Base-by-base conservation (phyloP, 2,797 vertebrate genomes). In the Botia kubotai region DNA sequence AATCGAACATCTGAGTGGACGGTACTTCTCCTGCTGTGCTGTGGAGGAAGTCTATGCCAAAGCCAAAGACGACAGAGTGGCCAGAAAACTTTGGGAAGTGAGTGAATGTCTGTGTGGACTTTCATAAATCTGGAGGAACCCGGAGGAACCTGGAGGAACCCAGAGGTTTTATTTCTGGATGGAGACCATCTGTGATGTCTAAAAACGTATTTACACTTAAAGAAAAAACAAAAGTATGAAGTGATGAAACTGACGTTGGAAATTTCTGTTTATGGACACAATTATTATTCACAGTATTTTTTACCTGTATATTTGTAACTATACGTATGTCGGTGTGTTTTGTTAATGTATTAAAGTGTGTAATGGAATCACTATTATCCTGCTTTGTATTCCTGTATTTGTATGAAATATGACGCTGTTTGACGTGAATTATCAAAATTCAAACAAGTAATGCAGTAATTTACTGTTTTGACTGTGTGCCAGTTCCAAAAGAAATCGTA, bases 1-100 rank as follows among this genome's bases (percentile, higher is more conserved):
- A 21, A 86, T 94, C 14, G 92, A 94, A 66, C 88, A 76, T 2
- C 88, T 92, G 68, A 94, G 92, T 43, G 93, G 94, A 0, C 79
- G 87, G 0, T 91, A 93, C 86, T 95, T 94, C 84, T 84, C 87
- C 79, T 91, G 91, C 89, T 94, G 93, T 17, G 53, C 83, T 0
- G 76, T 57, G 0, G 87, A 92, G 82, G 87, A 92, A 16, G 80
- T 92, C 4, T 19, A 58, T 0, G 17, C 85, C 58, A 77, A 50
- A 14, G 93, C 86, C 21, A 84, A 81, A 53, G 92, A 94, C 6
- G 84, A 89, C 36, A 75, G 67, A 0, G 84, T 87, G 65, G 91
- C 94, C 70, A 86, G 78, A 65, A 92, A 86, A 57, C 90, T 95
- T 80, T 95, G 94, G 94, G 90, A 93, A 21, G 85, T 93, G 71